Evolutionary conservation across 1,140 invertebrate genomes (phyloP).

Genomic region (Apocrypta bakeri): DNA sequence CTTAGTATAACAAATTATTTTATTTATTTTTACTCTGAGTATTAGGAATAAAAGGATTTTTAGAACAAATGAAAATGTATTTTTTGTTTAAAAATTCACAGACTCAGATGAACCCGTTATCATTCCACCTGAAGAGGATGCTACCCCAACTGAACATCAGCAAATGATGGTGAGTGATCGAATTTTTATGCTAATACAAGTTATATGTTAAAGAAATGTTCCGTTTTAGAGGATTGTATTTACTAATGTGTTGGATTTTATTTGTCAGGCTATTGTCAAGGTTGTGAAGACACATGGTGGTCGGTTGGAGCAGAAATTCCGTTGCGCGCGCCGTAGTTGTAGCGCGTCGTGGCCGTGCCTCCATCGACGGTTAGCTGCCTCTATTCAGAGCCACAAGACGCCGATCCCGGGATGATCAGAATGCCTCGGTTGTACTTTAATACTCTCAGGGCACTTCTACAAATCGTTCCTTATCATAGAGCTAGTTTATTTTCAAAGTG

Average conservation of each 20-base stretch:
- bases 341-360: slow-evolving; percentile 38
- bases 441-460: slow-evolving; percentile 51
- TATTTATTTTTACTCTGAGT: neutral
- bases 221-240: too few species aligned
- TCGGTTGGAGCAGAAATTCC: slow-evolving; percentile 44
- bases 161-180: slow-evolving; percentile 42
- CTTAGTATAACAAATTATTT: neutral
- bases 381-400: slow-evolving; percentile 42
- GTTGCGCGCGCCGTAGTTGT: slow-evolving; percentile 41
- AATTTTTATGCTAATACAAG: too few species aligned
- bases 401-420: slow-evolving; percentile 50
- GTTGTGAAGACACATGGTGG: slow-evolving; percentile 43
- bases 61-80: too few species aligned
- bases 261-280: slow-evolving; percentile 43
- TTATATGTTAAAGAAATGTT: too few species aligned
- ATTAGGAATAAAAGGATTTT: neutral
- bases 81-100: neutral
- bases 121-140: slow-evolving; percentile 49
- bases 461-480: slow-evolving; percentile 53
- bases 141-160: slow-evolving; percentile 42
- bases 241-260: neutral
- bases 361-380: slow-evolving; percentile 48
- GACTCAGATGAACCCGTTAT: slow-evolving; percentile 51
- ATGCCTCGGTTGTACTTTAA: slow-evolving; percentile 43
- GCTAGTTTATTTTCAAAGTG: slow-evolving; percentile 53